Evolutionary conservation across 2,797 vertebrate species (phyloP).

Genomic region (Cuniculus paca): DNA sequence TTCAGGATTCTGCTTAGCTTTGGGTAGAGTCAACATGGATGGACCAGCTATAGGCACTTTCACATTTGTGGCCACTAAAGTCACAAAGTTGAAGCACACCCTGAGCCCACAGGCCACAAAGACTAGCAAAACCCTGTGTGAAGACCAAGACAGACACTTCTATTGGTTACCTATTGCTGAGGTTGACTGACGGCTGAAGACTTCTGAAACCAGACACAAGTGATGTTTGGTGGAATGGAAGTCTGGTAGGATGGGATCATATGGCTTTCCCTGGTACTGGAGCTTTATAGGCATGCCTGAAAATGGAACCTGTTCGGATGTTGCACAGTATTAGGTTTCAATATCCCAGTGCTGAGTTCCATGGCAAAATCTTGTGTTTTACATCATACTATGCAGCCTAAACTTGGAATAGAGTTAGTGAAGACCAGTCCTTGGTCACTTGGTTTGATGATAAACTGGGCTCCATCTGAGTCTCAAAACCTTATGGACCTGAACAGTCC

Average conservation of each 20-base stretch:
- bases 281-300: neutral
- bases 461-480: neutral
- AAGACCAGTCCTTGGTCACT: neutral
- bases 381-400: neutral
- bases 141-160: neutral
- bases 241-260: neutral
- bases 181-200: neutral
- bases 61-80: neutral
- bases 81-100: neutral
- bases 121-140: neutral
- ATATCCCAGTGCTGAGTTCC: neutral
- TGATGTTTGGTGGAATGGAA: neutral
- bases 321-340: neutral
- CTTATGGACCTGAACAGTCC: neutral
- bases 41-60: neutral
- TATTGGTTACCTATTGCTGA: neutral
- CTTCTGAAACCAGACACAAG: neutral
- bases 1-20: neutral
- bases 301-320: neutral
- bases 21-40: neutral
- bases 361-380: neutral
- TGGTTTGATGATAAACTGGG: neutral
- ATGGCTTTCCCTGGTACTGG: neutral
- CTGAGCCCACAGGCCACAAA: neutral
- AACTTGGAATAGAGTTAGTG: neutral